These are phyloP conservation scores for Limnothrissa miodon DNA, from an alignment of 2,113 vertebrate species.

Conservation along the genomic window DNA sequence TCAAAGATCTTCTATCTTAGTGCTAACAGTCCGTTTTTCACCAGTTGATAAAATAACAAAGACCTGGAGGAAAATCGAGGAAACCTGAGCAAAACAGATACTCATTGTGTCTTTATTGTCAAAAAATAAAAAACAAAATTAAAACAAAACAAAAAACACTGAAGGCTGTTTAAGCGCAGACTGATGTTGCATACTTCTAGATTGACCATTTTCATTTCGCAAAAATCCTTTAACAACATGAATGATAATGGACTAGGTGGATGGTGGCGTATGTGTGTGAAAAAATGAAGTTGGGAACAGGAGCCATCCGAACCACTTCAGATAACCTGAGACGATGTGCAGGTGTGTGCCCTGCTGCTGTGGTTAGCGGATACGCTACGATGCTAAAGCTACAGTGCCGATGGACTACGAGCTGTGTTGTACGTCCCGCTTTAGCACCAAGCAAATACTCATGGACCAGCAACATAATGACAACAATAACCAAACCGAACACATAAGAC, in stretches of 20 bases:
- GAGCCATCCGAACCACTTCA: neutral
- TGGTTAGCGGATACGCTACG: neutral
- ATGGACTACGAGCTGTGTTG: neutral
- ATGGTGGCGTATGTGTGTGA: neutral
- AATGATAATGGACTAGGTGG: neutral
- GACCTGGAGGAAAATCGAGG: neutral
- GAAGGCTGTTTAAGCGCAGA: slow-evolving; percentile 10
- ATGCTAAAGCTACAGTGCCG: neutral
- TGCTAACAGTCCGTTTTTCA: neutral
- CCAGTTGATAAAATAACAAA: neutral
- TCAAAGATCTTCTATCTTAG: too few species aligned
- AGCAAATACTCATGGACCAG: neutral
- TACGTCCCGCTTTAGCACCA: neutral
- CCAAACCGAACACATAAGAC: neutral
- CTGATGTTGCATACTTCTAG: slow-evolving; percentile 7
- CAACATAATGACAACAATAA: neutral
- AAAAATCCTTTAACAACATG: neutral
- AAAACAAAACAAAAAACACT: slow-evolving; percentile 23
- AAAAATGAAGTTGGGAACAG: neutral
- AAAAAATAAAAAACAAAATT: neutral
- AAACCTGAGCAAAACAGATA: slow-evolving; percentile 1
- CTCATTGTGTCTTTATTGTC: slow-evolving; percentile 19
- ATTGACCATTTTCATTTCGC: neutral
- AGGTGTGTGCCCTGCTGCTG: neutral
- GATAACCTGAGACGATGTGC: slow-evolving; percentile 10